A percentile compares a stretch with the other conserved stretches of the same genome.
phyloP scores from a whole-genome alignment of 2,888 invertebrate species.

The Morpho achilles region DNA sequence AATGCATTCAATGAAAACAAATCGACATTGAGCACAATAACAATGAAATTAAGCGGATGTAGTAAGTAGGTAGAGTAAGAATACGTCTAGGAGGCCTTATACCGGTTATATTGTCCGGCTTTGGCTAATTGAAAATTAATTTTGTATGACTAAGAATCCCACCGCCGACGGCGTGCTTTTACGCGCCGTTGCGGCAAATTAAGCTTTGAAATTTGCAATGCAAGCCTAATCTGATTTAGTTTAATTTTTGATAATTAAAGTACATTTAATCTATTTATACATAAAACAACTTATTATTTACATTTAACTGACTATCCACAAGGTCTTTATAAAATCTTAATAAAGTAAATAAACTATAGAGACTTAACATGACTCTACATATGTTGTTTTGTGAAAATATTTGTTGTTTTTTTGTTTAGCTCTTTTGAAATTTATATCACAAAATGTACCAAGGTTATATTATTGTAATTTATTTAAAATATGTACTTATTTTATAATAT shows the following conservation, averaged over 20 bases:
- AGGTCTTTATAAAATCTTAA: too few relatives aligned
- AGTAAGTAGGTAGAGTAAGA: constrained; percentile 32
- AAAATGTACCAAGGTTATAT: too few relatives aligned
- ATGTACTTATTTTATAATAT: too few relatives aligned
- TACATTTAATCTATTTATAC: not conserved
- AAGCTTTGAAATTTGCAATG: constrained; percentile 2
- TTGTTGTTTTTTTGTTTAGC: too few relatives aligned
- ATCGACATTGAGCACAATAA: constrained; percentile 44
- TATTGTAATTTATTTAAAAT: too few relatives aligned
- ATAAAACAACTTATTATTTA: too few relatives aligned
- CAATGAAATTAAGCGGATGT: constrained; percentile 36
- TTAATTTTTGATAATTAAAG: not conserved
- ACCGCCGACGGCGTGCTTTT: constrained; percentile 10
- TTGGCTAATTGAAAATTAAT: constrained; percentile 49
- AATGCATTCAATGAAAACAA: constrained; percentile 77
- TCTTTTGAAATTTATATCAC: too few relatives aligned
- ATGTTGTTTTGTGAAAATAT: too few relatives aligned
- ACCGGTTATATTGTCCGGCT: constrained; percentile 36
- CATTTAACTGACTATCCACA: too few relatives aligned
- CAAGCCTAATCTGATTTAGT: not conserved
- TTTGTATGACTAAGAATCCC: constrained; percentile 30
- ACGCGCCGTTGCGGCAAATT: constrained; percentile 2
- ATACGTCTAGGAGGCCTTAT: constrained; percentile 38
- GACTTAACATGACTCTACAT: too few relatives aligned
- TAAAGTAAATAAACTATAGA: too few relatives aligned